Percentiles rank a stretch among this genome's conserved stretches.
Evolutionary conservation across 2,797 vertebrate species (phyloP).

Genomic region (Brachyrhaphis roseni): DNA sequence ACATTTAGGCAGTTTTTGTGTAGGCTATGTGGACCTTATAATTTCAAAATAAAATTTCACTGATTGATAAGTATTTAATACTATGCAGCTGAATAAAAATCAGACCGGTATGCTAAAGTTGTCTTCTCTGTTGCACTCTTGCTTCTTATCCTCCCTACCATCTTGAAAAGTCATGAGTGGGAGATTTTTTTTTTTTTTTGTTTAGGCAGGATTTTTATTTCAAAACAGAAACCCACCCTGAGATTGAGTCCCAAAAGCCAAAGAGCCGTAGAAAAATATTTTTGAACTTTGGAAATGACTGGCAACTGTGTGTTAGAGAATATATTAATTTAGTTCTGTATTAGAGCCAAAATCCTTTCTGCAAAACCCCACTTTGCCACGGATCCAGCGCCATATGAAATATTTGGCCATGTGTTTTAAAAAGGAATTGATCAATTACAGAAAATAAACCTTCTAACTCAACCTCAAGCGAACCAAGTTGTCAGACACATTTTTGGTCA

Average conservation of each 20-base stretch:
- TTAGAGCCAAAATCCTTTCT: constrained; percentile 4
- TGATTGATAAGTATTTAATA: background rate
- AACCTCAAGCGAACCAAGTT: constrained; percentile 31
- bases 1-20: background rate
- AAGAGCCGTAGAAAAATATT: constrained; percentile 33
- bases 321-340: constrained; percentile 4
- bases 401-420: constrained; percentile 23
- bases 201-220: constrained; percentile 20
- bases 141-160: constrained; percentile 12
- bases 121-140: background rate
- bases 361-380: constrained; percentile 3
- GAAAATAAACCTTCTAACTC: constrained; percentile 22
- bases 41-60: constrained; percentile 17
- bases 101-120: background rate
- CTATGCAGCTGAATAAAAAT: background rate
- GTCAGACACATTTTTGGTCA: constrained; percentile 17
- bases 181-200: constrained; percentile 15
- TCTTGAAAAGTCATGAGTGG: constrained; percentile 27
- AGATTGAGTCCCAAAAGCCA: constrained; percentile 28
- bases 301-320: constrained; percentile 11
- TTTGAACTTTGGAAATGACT: constrained; percentile 19
- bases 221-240: constrained; percentile 25
- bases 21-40: constrained; percentile 11
- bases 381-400: constrained; percentile 18
- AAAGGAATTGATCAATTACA: constrained; percentile 40